Evolutionary conservation across 2,113 vertebrate species (phyloP).

Genomic region (Echinops telfairi): DNA sequence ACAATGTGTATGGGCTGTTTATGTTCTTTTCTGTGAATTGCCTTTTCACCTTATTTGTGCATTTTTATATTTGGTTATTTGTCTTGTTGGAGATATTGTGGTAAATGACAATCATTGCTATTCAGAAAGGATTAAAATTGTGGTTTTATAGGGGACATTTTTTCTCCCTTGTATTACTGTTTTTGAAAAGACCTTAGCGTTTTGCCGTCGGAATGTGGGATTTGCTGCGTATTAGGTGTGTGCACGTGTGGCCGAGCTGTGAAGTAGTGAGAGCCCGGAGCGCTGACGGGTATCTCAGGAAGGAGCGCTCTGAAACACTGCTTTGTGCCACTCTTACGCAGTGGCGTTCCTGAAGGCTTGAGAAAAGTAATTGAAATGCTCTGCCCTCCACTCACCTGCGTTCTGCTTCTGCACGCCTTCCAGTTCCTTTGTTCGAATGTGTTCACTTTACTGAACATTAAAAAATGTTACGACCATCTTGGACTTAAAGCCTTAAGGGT

Average conservation of each 20-base stretch:
- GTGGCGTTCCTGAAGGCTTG: neutral
- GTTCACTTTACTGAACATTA: slow-evolving; percentile 7
- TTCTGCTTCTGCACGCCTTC: neutral
- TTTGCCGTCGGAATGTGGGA: neutral
- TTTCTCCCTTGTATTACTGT: neutral
- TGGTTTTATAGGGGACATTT: slow-evolving; percentile 10
- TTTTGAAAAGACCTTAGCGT: neutral
- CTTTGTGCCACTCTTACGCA: neutral
- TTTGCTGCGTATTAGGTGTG: neutral
- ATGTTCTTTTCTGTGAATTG: neutral
- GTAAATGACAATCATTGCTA: slow-evolving; percentile 16
- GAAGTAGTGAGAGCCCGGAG: neutral
- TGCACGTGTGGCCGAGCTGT: neutral
- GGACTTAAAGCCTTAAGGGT: neutral
- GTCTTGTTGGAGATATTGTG: slow-evolving; percentile 13
- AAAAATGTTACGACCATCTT: neutral
- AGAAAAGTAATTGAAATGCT: neutral
- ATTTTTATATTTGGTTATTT: slow-evolving; percentile 9
- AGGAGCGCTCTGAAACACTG: neutral
- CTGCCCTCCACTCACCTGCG: neutral
- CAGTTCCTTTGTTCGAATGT: slow-evolving; percentile 5
- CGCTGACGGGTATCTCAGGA: neutral
- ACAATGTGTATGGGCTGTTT: neutral
- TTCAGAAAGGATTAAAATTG: slow-evolving; percentile 15
- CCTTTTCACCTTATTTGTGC: neutral